phyloP scores from a whole-genome alignment of 1,140 invertebrate species.

The Myzus persicae region DNA sequence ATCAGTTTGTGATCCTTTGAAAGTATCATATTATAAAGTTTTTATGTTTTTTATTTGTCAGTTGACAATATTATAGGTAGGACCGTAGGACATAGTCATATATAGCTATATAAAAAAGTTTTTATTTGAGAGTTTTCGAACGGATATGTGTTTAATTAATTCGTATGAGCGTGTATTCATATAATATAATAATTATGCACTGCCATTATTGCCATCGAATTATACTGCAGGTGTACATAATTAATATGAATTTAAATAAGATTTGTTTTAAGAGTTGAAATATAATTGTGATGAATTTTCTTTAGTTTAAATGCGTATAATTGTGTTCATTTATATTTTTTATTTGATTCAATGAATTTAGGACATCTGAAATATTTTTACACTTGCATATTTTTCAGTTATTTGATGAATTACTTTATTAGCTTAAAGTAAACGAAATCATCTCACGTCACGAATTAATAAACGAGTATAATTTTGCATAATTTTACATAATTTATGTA shows the following conservation, averaged over 20 bases:
- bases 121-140: background rate
- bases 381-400: background rate
- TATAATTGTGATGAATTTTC: background rate
- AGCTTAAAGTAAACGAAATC: slow-evolving; percentile 7
- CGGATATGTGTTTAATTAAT: slow-evolving; percentile 11
- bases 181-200: background rate
- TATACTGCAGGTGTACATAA: background rate
- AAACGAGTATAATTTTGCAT: background rate
- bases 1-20: background rate
- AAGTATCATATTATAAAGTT: background rate
- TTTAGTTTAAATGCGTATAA: background rate
- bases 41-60: slow-evolving; percentile 34
- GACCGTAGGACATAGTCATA: no score
- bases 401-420: background rate
- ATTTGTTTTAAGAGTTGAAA: background rate
- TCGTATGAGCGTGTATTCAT: no score
- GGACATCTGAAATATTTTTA: no score
- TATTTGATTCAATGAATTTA: background rate
- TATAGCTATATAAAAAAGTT: no score
- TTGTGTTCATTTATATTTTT: background rate
- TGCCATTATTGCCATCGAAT: background rate
- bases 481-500: slow-evolving; percentile 26
- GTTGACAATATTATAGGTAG: background rate
- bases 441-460: slow-evolving; percentile 11
- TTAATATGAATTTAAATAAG: background rate